phyloP scores from a whole-genome alignment of 2,888 invertebrate genomes.

The Agonopterix subpropinquella region DNA sequence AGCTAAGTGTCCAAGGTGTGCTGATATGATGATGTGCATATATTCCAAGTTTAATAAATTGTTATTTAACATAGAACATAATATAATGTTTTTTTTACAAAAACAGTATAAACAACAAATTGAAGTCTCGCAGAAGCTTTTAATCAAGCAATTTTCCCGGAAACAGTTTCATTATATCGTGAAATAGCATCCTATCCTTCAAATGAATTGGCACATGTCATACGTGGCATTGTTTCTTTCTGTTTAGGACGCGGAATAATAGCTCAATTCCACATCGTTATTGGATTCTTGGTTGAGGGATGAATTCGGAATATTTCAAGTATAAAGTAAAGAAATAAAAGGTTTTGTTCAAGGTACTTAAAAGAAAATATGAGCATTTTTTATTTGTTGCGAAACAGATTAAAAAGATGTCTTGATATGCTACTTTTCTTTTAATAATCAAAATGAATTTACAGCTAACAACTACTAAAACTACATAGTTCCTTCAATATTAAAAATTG shows the following conservation, averaged over 20 bases:
- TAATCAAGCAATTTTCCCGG: constrained; percentile 15
- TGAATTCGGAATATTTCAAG: constrained; percentile 16
- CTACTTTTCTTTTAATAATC: too few relatives aligned
- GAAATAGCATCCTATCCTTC: constrained; percentile 21
- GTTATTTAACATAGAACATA: too few relatives aligned
- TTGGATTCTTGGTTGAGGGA: constrained; percentile 14
- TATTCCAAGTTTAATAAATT: too few relatives aligned
- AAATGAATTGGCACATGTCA: constrained; percentile 28
- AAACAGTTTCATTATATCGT: constrained; percentile 19
- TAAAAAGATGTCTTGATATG: too few relatives aligned
- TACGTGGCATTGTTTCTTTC: constrained; percentile 17
- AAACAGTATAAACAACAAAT: background rate
- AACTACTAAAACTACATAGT: too few relatives aligned
- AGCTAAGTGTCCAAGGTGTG: too few relatives aligned
- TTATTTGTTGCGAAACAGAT: too few relatives aligned
- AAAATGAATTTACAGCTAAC: too few relatives aligned
- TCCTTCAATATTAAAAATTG: too few relatives aligned
- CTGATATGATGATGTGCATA: too few relatives aligned
- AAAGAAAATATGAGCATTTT: too few relatives aligned
- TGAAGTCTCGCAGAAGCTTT: background rate
- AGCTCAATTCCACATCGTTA: constrained; percentile 21
- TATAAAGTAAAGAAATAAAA: constrained; percentile 8
- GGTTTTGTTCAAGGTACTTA: background rate
- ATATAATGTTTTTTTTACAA: too few relatives aligned
- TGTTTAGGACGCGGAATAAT: constrained; percentile 18